Base-by-base conservation (phyloP, 2,797 vertebrate species). In the Ateles fusciceps region DNA sequence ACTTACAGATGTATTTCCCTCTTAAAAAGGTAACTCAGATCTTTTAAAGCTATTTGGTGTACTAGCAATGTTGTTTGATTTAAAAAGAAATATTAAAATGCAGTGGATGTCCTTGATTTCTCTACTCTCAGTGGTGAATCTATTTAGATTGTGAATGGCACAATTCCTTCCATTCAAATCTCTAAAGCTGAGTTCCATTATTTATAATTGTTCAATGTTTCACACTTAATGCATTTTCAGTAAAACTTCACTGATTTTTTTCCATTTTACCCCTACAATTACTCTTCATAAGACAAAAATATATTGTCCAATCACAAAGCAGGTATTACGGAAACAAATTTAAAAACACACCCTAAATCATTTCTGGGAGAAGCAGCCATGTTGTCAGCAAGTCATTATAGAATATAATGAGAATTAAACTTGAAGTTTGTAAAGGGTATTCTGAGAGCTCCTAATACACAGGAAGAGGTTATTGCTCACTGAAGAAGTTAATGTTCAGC, bases 71-170 rank as follows among this genome's bases (percentile, higher is more conserved):
- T 89, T 97, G 8, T 85, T 87, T 52, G 19, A 1, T 61, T 98
- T 96, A 81, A 94, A 95, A 97, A 90, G 44, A 9, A 88, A 96
- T 97, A 96, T 97, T 94, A 97, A 98, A 98, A 96, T 96, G 48
- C 92, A 92, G 46, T 95, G 50, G 42, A 79, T 91, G 81, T 26
- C 88, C 85, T 98, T 98, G 80, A 89, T 94, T 83, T 74, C 48
- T 95, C 11, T 96, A 94, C 98, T 98, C 97, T 97, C 55, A 78
- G 39, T 1, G 24, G n/a, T 33, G 33, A 72, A 30, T 55, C 39
- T 57, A 95, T 97, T 95, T 95, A 92, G n/a, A 90, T 94, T 95
- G 92, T 96, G 87, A 97, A 94, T 97, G 46, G 76, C 19, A 90
- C 28, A 96, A 36, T 96, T 93, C 33, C 19, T 94, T 97, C n/a